These are phyloP conservation scores for Xyrauchen texanus DNA, from an alignment of 2,113 vertebrate genomes.

Conservation along the genomic window DNA sequence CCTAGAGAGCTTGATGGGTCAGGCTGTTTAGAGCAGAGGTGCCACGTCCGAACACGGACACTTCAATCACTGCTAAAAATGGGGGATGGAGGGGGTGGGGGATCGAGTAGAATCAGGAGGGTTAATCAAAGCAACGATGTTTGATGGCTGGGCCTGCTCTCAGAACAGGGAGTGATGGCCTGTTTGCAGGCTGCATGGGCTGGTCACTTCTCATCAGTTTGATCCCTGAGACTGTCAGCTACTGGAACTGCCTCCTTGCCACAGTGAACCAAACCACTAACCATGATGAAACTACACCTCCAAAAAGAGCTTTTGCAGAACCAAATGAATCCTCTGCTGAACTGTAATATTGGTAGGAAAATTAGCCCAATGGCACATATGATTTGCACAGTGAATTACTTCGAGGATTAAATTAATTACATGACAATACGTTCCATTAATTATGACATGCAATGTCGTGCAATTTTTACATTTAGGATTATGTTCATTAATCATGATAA, in stretches of 20 bases:
- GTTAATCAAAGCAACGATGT: slow-evolving; percentile 81
- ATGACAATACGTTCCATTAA: slow-evolving; percentile 31
- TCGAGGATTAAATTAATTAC: slow-evolving; percentile 29
- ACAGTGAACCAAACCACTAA: slow-evolving; percentile 4
- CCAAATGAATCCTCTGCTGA: neutral
- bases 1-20: slow-evolving; percentile 65
- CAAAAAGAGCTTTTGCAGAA: neutral
- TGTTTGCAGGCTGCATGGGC: slow-evolving; percentile 76
- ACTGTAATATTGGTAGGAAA: neutral
- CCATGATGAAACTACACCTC: neutral
- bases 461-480: slow-evolving; percentile 36
- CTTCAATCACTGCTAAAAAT: slow-evolving; percentile 77
- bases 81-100: slow-evolving; percentile 57
- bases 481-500: slow-evolving; percentile 34
- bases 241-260: slow-evolving; percentile 44
- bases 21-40: slow-evolving; percentile 34
- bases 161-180: slow-evolving; percentile 78
- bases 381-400: neutral
- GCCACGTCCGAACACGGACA: slow-evolving; percentile 70
- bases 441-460: slow-evolving; percentile 41
- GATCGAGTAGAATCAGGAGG: slow-evolving; percentile 41
- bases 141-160: slow-evolving; percentile 69
- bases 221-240: slow-evolving; percentile 40
- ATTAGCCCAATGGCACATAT: neutral
- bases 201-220: slow-evolving; percentile 78